Conservation (phyloP, 2,113 vertebrate species). For the Calidris pugnax region DNA sequence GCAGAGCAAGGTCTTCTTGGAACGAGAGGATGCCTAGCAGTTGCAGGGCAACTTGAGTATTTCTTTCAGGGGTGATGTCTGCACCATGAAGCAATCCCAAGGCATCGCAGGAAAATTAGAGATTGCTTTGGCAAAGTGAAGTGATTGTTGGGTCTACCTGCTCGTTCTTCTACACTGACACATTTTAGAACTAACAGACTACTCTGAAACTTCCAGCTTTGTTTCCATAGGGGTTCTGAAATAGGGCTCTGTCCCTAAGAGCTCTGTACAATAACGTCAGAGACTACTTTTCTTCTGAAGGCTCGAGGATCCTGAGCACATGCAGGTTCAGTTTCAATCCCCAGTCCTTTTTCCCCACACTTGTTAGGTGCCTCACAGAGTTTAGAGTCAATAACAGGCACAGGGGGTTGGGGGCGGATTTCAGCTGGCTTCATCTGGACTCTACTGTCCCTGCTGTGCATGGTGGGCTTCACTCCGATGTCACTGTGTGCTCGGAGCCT, state of each 20-base stretch:
- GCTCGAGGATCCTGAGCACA: not conserved
- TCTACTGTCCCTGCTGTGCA: not conserved
- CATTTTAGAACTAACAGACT: not conserved
- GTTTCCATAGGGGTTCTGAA: not conserved
- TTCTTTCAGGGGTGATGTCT: not conserved
- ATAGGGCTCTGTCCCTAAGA: not conserved
- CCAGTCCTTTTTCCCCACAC: not conserved
- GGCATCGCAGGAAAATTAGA: not conserved
- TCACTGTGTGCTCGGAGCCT: not conserved
- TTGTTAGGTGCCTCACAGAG: not conserved
- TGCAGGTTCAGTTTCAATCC: not conserved
- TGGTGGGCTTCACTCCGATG: not conserved
- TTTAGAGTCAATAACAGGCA: not conserved
- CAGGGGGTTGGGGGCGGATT: not conserved
- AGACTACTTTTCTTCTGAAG: not conserved
- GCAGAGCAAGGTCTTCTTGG: not conserved
- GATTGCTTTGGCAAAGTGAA: not conserved
- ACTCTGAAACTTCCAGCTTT: not conserved
- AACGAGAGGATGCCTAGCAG: accelerated
- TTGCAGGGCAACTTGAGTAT: not conserved
- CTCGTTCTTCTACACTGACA: not conserved
- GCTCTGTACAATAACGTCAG: not conserved
- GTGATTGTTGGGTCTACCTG: not conserved
- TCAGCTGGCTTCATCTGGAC: not conserved
- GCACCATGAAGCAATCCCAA: not conserved